phyloP scores from a whole-genome alignment of 1,140 invertebrate genomes.

The Ips nitidus region DNA sequence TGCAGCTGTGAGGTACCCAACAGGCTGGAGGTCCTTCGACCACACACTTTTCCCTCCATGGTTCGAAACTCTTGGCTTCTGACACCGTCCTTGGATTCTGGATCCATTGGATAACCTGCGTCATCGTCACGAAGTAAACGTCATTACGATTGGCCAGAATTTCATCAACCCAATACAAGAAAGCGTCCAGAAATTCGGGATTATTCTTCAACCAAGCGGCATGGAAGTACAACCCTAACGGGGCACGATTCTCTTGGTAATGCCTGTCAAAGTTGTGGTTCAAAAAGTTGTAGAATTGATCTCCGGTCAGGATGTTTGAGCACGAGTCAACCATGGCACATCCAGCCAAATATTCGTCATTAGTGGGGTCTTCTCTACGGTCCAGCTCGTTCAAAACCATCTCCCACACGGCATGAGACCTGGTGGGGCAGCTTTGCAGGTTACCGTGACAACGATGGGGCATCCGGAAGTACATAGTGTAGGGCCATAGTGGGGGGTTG shows the following conservation, averaged over 20 bases:
- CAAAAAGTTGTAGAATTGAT: constrained; percentile 95
- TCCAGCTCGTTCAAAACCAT: constrained; percentile 98
- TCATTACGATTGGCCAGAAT: constrained; percentile 84
- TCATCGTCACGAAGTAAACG: constrained; percentile 97
- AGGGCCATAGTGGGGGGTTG: constrained; percentile 93
- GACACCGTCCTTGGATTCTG: constrained; percentile 84
- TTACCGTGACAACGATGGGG: constrained; percentile 93
- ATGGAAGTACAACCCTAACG: constrained; percentile 92
- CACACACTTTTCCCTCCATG: constrained; percentile 90
- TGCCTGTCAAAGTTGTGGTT: constrained; percentile 95
- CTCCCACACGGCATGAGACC: constrained; percentile 93
- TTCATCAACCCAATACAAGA: constrained; percentile 95
- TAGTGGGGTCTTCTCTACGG: constrained; percentile 85
- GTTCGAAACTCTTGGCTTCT: constrained; percentile 88
- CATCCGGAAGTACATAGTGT: constrained; percentile 97
- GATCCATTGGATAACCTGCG: constrained; percentile 96
- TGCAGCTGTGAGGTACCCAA: constrained; percentile 87
- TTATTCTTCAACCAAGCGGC: constrained; percentile 95
- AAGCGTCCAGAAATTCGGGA: constrained; percentile 88
- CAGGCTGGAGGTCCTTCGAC: constrained; percentile 78
- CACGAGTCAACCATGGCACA: constrained; percentile 97
- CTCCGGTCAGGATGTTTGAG: constrained; percentile 88
- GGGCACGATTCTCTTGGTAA: constrained; percentile 91
- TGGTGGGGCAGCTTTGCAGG: constrained; percentile 87
- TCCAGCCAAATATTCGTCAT: constrained; percentile 89